Evolutionary conservation across 2,888 invertebrate species (phyloP).

Genomic region (Ornithoptera priamus): DNA sequence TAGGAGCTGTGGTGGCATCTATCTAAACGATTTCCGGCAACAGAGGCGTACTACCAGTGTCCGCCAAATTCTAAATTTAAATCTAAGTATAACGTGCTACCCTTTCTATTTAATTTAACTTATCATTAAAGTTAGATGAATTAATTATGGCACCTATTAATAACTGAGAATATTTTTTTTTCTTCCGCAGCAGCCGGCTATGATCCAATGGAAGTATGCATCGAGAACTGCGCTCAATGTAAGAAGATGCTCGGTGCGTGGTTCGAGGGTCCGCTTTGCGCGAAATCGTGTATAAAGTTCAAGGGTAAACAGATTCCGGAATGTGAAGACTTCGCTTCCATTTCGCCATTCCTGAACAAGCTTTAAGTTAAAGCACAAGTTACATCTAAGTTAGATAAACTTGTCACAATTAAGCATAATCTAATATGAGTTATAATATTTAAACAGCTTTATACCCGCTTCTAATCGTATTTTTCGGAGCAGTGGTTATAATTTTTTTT

Average conservation of each 20-base stretch:
- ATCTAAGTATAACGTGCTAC: neutral
- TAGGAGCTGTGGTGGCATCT: too few species aligned
- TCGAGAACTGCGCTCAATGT: conserved; percentile 93
- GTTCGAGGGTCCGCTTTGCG: conserved; percentile 92
- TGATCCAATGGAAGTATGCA: conserved; percentile 84
- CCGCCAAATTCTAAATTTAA: neutral
- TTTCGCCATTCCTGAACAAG: conserved; percentile 86
- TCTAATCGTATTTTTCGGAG: too few species aligned
- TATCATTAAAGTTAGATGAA: too few species aligned
- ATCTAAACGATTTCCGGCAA: too few species aligned
- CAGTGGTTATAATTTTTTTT: too few species aligned
- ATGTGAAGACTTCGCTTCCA: conserved; percentile 90
- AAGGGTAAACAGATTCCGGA: conserved; percentile 92
- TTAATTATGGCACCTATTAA: neutral
- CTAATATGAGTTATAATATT: neutral
- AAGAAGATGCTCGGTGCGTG: conserved; percentile 93
- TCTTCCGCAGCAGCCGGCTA: conserved; percentile 65
- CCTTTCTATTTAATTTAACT: neutral
- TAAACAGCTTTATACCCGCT: neutral
- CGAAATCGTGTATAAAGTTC: conserved; percentile 90
- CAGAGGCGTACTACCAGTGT: too few species aligned
- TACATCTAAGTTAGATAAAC: neutral
- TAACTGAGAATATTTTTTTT: neutral
- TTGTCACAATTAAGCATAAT: neutral
- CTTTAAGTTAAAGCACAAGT: conserved; percentile 41